A percentile compares a stretch with the other conserved stretches of the same genome.
Evolutionary conservation across 2,888 invertebrate genomes (phyloP).

Genomic region (Metalampra italica): DNA sequence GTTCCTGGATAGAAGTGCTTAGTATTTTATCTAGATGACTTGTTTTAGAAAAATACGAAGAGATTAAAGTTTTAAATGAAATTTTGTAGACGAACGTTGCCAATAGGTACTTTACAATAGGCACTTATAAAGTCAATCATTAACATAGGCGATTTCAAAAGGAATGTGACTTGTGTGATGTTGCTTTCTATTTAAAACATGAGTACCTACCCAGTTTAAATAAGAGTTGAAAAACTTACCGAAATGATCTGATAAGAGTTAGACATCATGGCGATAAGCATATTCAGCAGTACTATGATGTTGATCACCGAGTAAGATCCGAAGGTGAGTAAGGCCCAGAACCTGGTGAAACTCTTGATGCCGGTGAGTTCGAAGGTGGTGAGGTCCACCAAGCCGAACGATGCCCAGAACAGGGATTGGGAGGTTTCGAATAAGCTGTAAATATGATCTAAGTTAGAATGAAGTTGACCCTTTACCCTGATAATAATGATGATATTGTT

Average conservation of each 20-base stretch:
- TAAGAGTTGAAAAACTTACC: too few species aligned
- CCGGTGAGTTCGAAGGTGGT: slow-evolving; percentile 96
- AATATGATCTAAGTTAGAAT: slow-evolving; percentile 21
- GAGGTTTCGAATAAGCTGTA: slow-evolving; percentile 97
- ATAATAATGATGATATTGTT: too few species aligned
- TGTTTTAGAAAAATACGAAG: too few species aligned
- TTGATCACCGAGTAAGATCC: slow-evolving; percentile 98
- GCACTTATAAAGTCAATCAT: too few species aligned
- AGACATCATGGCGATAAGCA: slow-evolving; percentile 99
- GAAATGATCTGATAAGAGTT: slow-evolving; percentile 99
- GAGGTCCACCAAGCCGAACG: slow-evolving; percentile 96
- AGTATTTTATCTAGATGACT: background rate
- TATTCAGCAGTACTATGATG: slow-evolving; percentile 96
- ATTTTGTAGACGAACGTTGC: too few species aligned
- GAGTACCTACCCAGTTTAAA: too few species aligned
- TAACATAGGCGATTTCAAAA: too few species aligned
- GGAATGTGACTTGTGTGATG: too few species aligned
- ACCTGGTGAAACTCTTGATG: slow-evolving; percentile 96
- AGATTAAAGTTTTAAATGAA: too few species aligned
- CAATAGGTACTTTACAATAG: too few species aligned
- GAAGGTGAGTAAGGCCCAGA: slow-evolving; percentile 98
- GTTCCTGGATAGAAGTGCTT: slow-evolving; percentile 80
- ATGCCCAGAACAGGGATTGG: slow-evolving; percentile 98
- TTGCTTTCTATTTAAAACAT: too few species aligned
- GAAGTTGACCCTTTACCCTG: background rate